A percentile compares a stretch with the other conserved stretches of the same genome.
Conservation (phyloP, 2,888 invertebrate species). For the Pachycephus smyrnensis region DNA sequence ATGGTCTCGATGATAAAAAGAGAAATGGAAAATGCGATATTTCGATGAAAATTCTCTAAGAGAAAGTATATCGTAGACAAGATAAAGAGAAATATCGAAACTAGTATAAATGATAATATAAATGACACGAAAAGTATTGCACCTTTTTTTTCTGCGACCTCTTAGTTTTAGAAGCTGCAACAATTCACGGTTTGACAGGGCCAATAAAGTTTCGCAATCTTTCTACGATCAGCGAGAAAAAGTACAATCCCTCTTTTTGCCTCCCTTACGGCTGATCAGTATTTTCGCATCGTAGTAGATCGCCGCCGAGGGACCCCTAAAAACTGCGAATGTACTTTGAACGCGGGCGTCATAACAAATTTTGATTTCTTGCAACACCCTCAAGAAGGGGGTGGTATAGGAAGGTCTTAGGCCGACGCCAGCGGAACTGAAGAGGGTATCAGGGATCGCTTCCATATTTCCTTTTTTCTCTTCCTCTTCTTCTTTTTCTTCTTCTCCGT, state of each 20-base stretch:
- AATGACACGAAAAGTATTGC: too few relatives aligned
- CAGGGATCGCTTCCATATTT: not conserved
- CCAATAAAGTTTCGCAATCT: slow-evolving; percentile 24
- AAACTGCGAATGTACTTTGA: slow-evolving; percentile 14
- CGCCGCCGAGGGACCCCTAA: slow-evolving; percentile 23
- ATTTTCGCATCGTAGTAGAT: slow-evolving; percentile 18
- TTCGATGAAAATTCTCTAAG: too few relatives aligned
- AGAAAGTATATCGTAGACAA: too few relatives aligned
- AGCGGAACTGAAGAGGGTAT: not conserved
- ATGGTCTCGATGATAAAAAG: too few relatives aligned
- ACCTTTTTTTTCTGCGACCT: too few relatives aligned
- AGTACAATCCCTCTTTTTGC: slow-evolving; percentile 1
- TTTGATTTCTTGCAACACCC: slow-evolving; percentile 20
- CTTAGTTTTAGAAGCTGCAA: not conserved
- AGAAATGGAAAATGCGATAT: too few relatives aligned
- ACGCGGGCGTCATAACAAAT: slow-evolving; percentile 21
- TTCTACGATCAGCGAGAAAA: slow-evolving; percentile 23
- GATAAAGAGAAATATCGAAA: too few relatives aligned
- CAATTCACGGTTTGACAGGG: not conserved
- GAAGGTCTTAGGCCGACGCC: not conserved
- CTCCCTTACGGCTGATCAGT: slow-evolving; percentile 14
- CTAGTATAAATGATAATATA: too few relatives aligned
- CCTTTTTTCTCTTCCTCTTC: not conserved
- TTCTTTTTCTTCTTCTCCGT: not conserved
- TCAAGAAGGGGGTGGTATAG: not conserved